Evolutionary conservation across 2,888 invertebrate genomes (phyloP), one percentile per base, ranked within the genome.

Genomic region (Parasteatoda lunata): DNA sequence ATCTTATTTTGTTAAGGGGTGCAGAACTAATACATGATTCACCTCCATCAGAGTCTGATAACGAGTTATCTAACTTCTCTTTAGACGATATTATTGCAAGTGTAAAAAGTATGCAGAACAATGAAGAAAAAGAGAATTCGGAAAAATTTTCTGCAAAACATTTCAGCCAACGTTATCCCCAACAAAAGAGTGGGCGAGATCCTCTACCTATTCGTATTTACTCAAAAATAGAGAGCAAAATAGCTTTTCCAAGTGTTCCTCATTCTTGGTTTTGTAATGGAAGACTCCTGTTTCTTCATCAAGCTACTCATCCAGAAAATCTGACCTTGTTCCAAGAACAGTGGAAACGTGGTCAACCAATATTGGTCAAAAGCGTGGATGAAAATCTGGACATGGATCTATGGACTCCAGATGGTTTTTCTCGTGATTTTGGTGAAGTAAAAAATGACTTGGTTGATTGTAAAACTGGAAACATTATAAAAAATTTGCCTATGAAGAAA

Each of bases 241-340:
- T 94, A 76, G 91, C 96, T 89, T 97, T 96, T 91, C 97, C 97
- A 0, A 95, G 96, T 83, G 96, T 96, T 48, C 97, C 97, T 0
- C 98, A 98, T 91, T 95, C 96, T 4, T 98, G 98, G 98, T 94
- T 98, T 4, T 98, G 98, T 91, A 96, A 97, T 91, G 98, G 98
- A 3, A 96, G 95, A 90, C 93, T 98, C 77, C 93, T 98, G 90
- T 95, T 97, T 80, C 94, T 98, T 77, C 95, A 95, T 9, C 96
- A 97, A 90, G 95, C 97, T 0, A 93, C 93, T 90, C 94, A 96
- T 91, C 92, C 94, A 0, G 95, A 95, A 91, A 97, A 98, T 92
- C 71, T 90, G 4, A 65, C 89, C 11, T 59, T 91, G 77, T 93
- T 93, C 84, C 93, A 96, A 94, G 97, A 97, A 91, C 97, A 97